Conservation (phyloP, 2,888 invertebrate species). For the Synergus gifuensis region DNA sequence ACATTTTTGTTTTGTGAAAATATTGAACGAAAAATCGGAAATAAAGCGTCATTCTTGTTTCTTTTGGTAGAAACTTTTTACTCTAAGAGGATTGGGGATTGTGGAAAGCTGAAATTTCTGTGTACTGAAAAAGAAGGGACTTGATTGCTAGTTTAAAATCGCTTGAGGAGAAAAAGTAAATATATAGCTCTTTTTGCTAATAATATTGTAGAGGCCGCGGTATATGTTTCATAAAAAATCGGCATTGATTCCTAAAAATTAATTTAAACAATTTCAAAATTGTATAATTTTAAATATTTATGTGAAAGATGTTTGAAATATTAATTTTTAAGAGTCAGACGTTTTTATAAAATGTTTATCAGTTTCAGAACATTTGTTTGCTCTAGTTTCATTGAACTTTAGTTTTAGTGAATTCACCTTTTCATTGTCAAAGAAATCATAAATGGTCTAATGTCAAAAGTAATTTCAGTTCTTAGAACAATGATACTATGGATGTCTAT, state of each 20-base stretch:
- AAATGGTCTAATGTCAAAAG: neutral
- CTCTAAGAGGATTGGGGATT: neutral
- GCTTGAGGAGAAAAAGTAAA: neutral
- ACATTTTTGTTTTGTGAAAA: neutral
- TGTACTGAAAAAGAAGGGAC: neutral
- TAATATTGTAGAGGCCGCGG: neutral
- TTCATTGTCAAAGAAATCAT: neutral
- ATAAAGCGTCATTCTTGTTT: neutral
- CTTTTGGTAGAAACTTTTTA: neutral
- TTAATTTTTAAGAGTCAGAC: neutral
- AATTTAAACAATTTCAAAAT: neutral
- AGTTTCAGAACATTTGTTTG: neutral
- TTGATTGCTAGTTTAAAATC: neutral
- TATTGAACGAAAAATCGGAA: neutral
- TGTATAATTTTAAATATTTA: too few species aligned
- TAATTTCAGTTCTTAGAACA: neutral
- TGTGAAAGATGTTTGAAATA: too few species aligned
- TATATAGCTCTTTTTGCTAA: neutral
- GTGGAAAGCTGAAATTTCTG: neutral
- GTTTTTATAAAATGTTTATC: neutral
- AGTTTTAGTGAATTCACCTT: neutral
- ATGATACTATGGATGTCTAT: too few species aligned
- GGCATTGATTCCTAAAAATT: too few species aligned
- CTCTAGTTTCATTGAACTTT: neutral
- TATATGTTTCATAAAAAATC: neutral